phyloP scores from a whole-genome alignment of 2,797 vertebrate genomes.

The Knipowitschia caucasica region DNA sequence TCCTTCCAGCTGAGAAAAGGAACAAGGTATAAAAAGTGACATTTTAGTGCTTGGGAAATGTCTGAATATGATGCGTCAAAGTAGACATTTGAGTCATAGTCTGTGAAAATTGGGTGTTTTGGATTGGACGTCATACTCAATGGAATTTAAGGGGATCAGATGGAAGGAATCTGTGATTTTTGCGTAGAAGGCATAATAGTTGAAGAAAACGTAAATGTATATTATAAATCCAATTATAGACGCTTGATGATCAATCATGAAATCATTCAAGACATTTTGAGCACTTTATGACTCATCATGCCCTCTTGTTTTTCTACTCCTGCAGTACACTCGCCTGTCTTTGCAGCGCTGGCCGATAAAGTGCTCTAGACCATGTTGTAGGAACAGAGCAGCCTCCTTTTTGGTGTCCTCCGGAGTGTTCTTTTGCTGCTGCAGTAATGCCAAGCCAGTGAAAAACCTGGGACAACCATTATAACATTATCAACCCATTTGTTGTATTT shows the following conservation, averaged over 20 bases:
- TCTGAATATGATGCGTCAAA: neutral
- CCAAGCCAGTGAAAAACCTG: slow-evolving; percentile 71
- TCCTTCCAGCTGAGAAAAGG: slow-evolving; percentile 38
- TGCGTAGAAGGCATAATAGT: too few relatives aligned
- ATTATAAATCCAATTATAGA: too few relatives aligned
- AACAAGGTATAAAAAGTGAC: neutral
- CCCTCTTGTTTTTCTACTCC: slow-evolving; percentile 35
- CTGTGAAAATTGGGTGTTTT: neutral
- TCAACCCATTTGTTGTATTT: too few relatives aligned
- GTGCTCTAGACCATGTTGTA: slow-evolving; percentile 74
- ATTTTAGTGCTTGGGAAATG: neutral
- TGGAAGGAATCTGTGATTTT: neutral
- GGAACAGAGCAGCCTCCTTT: slow-evolving; percentile 60
- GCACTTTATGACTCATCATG: slow-evolving; percentile 19
- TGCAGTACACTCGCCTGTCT: slow-evolving; percentile 38
- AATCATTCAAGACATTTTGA: slow-evolving; percentile 20
- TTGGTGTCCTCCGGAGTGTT: slow-evolving; percentile 41
- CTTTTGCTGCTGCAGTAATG: slow-evolving; percentile 62
- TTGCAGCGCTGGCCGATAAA: slow-evolving; percentile 58
- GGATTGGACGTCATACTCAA: neutral
- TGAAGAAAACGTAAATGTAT: too few relatives aligned
- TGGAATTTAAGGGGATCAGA: neutral
- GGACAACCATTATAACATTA: neutral
- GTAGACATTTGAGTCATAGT: neutral
- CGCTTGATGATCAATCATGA: neutral